A percentile compares a stretch with the other conserved stretches of the same genome.
phyloP scores from a whole-genome alignment of 2,797 vertebrate species.

The Sebastes reedi region DNA sequence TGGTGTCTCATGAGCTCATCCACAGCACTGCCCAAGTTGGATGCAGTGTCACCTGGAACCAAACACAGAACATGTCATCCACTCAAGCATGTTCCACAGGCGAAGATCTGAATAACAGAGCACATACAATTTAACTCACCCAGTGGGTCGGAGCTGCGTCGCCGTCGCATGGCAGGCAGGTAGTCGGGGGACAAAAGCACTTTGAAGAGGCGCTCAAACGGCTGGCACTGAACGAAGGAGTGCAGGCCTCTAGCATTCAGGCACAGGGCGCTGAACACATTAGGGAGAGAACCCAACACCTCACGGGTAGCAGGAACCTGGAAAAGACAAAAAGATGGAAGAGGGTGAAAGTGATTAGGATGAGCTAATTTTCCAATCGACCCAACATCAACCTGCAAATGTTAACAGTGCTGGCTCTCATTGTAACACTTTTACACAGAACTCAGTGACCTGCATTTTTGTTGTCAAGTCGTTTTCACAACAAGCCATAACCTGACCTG shows the following conservation, averaged over 20 bases:
- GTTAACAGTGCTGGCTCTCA: background rate
- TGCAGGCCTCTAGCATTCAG: conserved; percentile 96
- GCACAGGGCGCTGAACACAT: conserved; percentile 96
- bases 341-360: background rate
- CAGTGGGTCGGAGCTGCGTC: conserved; percentile 95
- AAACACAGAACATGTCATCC: conserved; percentile 17
- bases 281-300: conserved; percentile 95
- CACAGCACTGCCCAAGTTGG: conserved; percentile 96
- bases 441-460: background rate
- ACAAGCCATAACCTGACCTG: background rate
- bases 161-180: conserved; percentile 94
- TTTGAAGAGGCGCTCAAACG: conserved; percentile 98
- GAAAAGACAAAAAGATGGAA: conserved; percentile 48
- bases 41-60: conserved; percentile 93
- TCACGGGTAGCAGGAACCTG: conserved; percentile 96
- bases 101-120: background rate
- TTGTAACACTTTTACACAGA: background rate
- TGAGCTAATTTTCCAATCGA: background rate
- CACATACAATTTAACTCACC: conserved; percentile 79
- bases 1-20: conserved; percentile 98
- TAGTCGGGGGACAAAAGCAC: conserved; percentile 98
- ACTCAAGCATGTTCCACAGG: background rate
- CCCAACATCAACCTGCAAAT: background rate
- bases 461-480: background rate
- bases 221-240: conserved; percentile 97